These are phyloP conservation scores for Eristalis arbustorum DNA, from an alignment of 2,888 invertebrate species.

Conservation along the genomic window DNA sequence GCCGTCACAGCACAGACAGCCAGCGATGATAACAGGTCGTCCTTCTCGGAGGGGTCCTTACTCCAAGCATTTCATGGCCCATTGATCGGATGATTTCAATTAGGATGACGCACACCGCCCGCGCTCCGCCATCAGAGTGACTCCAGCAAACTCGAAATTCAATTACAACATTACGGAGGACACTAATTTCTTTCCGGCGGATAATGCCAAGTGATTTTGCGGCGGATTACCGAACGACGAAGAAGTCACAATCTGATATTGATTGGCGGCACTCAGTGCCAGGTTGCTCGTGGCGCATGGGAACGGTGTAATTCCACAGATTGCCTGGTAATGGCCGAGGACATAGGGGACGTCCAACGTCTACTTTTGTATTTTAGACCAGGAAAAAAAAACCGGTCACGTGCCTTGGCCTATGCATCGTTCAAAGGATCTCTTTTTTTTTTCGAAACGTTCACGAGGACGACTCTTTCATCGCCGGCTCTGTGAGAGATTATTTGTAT, in stretches of 20 bases:
- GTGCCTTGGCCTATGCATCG: conserved; percentile 6
- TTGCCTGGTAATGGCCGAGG: neutral
- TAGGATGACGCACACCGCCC: conserved; percentile 3
- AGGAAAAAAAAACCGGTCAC: neutral
- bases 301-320: conserved; percentile 12
- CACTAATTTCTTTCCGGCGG: conserved; percentile 39
- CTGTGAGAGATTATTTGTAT: neutral
- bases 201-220: conserved; percentile 35
- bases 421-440: neutral
- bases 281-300: neutral
- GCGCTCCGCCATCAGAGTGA: conserved; percentile 6
- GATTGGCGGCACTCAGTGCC: conserved; percentile 11
- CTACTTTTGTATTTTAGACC: neutral
- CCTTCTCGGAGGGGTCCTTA: conserved; percentile 25
- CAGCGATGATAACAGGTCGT: neutral
- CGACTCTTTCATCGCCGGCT: neutral
- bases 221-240: conserved; percentile 18
- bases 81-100: conserved; percentile 55
- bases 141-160: conserved; percentile 40
- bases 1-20: neutral
- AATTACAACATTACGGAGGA: conserved; percentile 41
- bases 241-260: conserved; percentile 34
- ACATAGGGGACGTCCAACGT: neutral
- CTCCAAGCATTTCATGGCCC: conserved; percentile 45
- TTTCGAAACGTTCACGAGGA: conserved; percentile 6